A percentile compares a stretch with the other conserved stretches of the same genome.
These are phyloP conservation scores for Achatina immaculata DNA, from an alignment of 1,140 invertebrate genomes.

Conservation along the genomic window DNA sequence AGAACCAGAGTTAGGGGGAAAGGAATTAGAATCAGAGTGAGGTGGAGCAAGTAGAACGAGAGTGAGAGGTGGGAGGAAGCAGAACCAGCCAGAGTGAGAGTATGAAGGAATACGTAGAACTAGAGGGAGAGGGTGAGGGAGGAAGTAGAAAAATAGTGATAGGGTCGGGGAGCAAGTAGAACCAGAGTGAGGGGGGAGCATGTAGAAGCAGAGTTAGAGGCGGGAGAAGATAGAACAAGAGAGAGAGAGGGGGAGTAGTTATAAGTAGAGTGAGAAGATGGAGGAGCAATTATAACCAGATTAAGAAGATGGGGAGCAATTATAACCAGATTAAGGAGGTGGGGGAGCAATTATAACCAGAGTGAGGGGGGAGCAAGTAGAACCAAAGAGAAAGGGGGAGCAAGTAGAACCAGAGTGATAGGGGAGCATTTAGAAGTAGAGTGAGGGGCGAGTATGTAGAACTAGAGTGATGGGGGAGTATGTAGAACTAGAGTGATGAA, in stretches of 20 bases:
- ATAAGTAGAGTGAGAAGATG: background rate
- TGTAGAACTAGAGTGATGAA: too few species aligned
- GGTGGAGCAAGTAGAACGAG: background rate
- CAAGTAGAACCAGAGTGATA: too few species aligned
- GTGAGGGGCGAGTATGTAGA: too few species aligned
- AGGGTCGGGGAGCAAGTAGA: background rate
- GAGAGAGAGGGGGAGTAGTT: background rate
- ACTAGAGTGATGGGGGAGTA: too few species aligned
- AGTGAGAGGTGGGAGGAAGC: background rate
- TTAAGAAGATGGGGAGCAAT: background rate
- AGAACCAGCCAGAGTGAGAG: background rate
- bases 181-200: background rate
- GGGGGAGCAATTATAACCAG: background rate
- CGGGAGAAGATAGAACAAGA: background rate
- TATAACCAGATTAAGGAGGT: too few species aligned
- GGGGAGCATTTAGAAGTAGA: too few species aligned
- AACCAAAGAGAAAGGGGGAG: background rate
- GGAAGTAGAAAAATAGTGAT: background rate
- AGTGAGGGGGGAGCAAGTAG: background rate
- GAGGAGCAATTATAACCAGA: background rate
- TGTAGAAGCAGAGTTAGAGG: background rate
- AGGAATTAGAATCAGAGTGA: too few species aligned
- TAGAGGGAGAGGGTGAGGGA: too few species aligned
- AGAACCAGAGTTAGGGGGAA: slow-evolving; percentile 3
- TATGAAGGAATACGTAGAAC: too few species aligned